Base-by-base conservation (phyloP, 2,113 vertebrate species). In the Marmota monax region DNA sequence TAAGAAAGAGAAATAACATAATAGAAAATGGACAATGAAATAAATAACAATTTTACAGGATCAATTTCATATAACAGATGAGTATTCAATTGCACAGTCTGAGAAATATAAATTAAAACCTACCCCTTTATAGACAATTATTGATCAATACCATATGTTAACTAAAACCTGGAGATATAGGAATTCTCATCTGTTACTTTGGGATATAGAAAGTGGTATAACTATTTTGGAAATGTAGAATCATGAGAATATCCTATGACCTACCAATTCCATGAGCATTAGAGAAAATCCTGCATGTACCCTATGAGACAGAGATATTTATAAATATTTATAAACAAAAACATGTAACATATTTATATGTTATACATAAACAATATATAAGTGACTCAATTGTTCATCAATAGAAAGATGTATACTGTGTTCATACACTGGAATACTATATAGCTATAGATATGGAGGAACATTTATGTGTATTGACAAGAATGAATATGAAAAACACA, bases 371-470 rank as follows among this genome's bases (percentile, higher is more conserved):
- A 45, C 69, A 84, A 58, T 32, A 58, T 94, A 16, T 76, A 95
- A 70, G 70, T 89, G 92, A 87, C 17, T 73, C 56, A 89, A 29
- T 86, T 74, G 45, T 48, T 92, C 69, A 89, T 56, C 53, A 89
- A 69, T 82, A 72, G 42, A 85, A 82, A 92, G 56, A 29, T 58
- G 2, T 56, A 18, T 73, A 29, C 27, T 39, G 3, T 39, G 0
- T 37, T 63, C 18, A 77, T n/a, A 56, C 2, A 51, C 14, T 88
- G 1, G 18, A 94, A 25, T 92, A 61, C 34, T 45, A 72, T 27
- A 22, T 5, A 69, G 14, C 37, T 32, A 25, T 42, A 22, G 51
- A 61, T 78, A 84, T 72, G 29, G 77, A 88, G 76, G 25, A 37
- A 1, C 16, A 76, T 34, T 58, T 39, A 69, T 61, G 4, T 82